Conservation (phyloP, 2,888 invertebrate species). For the Limnephilus lunatus region DNA sequence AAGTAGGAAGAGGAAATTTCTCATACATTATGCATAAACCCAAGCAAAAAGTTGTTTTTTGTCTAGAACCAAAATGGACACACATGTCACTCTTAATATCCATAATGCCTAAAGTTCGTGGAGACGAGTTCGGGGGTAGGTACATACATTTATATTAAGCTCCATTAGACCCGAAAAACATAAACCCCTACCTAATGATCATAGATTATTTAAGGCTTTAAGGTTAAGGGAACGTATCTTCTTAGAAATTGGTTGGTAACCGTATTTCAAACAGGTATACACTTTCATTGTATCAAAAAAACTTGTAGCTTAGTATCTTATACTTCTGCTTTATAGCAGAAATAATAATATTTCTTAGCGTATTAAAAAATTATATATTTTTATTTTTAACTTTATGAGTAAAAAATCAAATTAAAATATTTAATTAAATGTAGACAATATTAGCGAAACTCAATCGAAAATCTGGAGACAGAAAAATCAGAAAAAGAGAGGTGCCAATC, state of each 20-base stretch:
- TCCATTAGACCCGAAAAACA: neutral
- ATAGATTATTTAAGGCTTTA: neutral
- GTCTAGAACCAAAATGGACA: neutral
- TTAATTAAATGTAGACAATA: too few species aligned
- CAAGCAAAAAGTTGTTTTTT: slow-evolving; percentile 17
- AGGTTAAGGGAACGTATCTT: neutral
- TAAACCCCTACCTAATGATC: neutral
- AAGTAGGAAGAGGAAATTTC: slow-evolving; percentile 10
- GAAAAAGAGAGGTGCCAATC: too few species aligned
- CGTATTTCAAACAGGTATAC: neutral
- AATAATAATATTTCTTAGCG: neutral
- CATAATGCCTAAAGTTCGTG: neutral
- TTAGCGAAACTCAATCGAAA: too few species aligned
- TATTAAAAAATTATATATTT: too few species aligned
- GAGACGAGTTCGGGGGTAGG: neutral
- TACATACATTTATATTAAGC: neutral
- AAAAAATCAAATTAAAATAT: too few species aligned
- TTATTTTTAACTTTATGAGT: too few species aligned
- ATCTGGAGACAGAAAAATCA: too few species aligned
- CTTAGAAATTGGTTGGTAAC: neutral
- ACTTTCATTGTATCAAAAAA: neutral
- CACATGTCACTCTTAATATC: slow-evolving; percentile 33
- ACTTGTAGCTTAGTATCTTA: neutral
- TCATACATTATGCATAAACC: slow-evolving; percentile 38
- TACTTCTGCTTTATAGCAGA: neutral